These are phyloP conservation scores for Lordiphosa fenestrarum DNA, from an alignment of 2,888 invertebrate genomes.

Conservation along the genomic window DNA sequence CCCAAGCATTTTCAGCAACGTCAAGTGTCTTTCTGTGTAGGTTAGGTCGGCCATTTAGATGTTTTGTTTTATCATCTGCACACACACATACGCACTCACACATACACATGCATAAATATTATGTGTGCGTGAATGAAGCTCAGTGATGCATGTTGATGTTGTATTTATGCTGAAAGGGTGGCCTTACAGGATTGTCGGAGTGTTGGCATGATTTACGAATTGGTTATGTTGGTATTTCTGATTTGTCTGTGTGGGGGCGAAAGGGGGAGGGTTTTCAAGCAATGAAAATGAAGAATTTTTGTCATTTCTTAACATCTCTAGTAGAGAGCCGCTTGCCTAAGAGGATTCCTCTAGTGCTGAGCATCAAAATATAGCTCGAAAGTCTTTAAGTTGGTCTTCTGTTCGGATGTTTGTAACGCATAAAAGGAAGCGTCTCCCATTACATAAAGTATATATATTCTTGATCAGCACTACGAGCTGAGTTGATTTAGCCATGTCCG, in stretches of 20 bases:
- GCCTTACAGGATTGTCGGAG: no score
- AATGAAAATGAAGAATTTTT: not conserved
- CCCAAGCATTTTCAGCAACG: constrained; percentile 15
- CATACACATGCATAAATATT: constrained; percentile 16
- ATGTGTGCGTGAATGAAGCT: constrained; percentile 54
- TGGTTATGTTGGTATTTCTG: constrained; percentile 1
- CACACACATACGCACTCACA: constrained; percentile 23
- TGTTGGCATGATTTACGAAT: not conserved
- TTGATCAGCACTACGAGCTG: no score
- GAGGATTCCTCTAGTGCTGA: no score
- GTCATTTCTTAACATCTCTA: no score
- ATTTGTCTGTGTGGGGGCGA: not conserved
- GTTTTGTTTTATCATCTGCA: constrained; percentile 59
- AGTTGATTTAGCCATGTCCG: no score
- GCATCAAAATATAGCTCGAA: no score
- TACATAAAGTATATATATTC: no score
- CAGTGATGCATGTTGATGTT: constrained; percentile 45
- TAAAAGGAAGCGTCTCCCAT: no score
- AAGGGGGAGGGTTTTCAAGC: not conserved
- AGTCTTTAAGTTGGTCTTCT: no score
- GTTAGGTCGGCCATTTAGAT: constrained; percentile 9
- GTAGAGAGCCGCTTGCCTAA: no score
- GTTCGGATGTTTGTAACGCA: no score
- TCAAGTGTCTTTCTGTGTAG: constrained; percentile 12
- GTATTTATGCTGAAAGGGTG: constrained; percentile 19